Base-by-base conservation (phyloP, 2,113 vertebrate species). In the Limnothrissa miodon region DNA sequence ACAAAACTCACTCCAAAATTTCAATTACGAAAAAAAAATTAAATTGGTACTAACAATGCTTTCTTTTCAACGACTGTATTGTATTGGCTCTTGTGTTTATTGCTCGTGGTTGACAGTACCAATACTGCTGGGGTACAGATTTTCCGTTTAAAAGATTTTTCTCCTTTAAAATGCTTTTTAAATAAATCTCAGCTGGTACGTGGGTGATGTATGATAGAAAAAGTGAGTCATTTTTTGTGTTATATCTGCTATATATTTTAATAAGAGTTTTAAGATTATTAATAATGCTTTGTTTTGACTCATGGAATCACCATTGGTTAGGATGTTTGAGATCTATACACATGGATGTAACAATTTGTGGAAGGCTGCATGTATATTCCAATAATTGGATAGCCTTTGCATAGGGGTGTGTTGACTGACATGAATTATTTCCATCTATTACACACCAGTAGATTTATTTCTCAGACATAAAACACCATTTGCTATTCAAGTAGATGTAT, bases 351-450 rank as follows among this genome's bases (percentile, higher is more conserved):
- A 66, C 33, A 66, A 66, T 66, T n/a, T 10, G 59, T 66, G 59
- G 59, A 33, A 66, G 36, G 66, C 66, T 70, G 66, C 66, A 36
- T 70, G 13, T 74, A 33, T 74, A 74, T 36, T 74, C 66, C 66
- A 39, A 36, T 36, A 36, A 74, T 36, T 74, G 66, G 66, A 74
- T 17, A 36, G 66, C 66, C 66, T 74, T 74, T 74, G 5, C 66
- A 39, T 29, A 33, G 6, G 10, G 33, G 66, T 74, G 66, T 74
- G 66, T 74, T 74, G 29, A 74, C 66, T 74, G 66, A 74, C 66
- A 9, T 74, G 15, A 74, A 74, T 4, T 74, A 74, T 74, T 74
- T 29, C 66, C 66, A 74, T 39, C 11, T 39, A 17, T 74, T 29
- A 36, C 33, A 74, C 66, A 33, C 33, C 66, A 17, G 11, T 36